phyloP scores from a whole-genome alignment of 2,888 invertebrate species.

The Drosophila tanythrix region DNA sequence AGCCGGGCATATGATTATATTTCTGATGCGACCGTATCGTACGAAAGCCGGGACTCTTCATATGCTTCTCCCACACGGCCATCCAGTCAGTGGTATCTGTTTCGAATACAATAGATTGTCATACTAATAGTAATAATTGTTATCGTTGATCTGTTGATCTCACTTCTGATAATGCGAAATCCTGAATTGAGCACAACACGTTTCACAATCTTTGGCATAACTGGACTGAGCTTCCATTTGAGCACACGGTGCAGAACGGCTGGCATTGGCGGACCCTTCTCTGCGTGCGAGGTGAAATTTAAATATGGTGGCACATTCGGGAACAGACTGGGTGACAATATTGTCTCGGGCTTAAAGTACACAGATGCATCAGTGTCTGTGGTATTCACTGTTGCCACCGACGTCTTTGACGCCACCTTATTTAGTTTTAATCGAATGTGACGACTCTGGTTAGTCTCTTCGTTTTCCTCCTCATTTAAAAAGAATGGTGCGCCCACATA shows the following conservation, averaged over 20 bases:
- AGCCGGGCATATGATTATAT: slow-evolving; percentile 99
- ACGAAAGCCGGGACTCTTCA: slow-evolving; percentile 96
- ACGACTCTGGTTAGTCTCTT: slow-evolving; percentile 74
- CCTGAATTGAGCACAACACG: slow-evolving; percentile 94
- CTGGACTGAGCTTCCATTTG: slow-evolving; percentile 97
- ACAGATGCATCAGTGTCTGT: slow-evolving; percentile 63
- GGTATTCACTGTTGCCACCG: slow-evolving; percentile 54
- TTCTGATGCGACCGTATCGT: slow-evolving; percentile 95
- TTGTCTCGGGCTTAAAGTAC: slow-evolving; percentile 77
- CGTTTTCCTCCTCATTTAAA: slow-evolving; percentile 74
- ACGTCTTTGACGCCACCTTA: slow-evolving; percentile 49
- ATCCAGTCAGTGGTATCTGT: slow-evolving; percentile 95
- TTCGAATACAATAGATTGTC: neutral
- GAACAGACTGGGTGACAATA: slow-evolving; percentile 88
- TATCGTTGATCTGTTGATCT: slow-evolving; percentile 68
- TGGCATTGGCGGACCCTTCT: slow-evolving; percentile 88
- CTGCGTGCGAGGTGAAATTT: slow-evolving; percentile 90
- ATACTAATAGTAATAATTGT: neutral
- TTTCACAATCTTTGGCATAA: slow-evolving; percentile 97
- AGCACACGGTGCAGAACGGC: slow-evolving; percentile 90
- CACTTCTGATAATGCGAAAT: slow-evolving; percentile 93
- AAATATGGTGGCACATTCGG: slow-evolving; percentile 92
- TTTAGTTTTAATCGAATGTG: slow-evolving; percentile 67
- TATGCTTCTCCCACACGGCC: slow-evolving; percentile 99
- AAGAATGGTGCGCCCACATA: slow-evolving; percentile 82